phyloP scores from a whole-genome alignment of 2,797 vertebrate genomes.

The Paratrypauchen microcephalus region DNA sequence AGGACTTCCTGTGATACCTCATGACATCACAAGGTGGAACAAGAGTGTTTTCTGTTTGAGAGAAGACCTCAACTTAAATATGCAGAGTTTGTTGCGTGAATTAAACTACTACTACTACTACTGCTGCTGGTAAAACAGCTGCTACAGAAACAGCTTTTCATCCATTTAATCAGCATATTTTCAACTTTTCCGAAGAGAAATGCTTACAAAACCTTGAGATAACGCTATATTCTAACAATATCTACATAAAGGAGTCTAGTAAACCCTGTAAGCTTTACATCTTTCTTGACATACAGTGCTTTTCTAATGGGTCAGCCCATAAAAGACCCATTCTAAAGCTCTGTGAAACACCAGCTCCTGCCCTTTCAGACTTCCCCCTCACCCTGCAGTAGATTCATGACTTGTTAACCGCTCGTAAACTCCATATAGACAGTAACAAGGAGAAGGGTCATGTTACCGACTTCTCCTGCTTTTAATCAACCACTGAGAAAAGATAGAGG shows the following conservation, averaged over 20 bases:
- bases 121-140: too few species aligned
- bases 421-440: slow-evolving; percentile 45
- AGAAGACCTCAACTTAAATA: too few species aligned
- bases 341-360: slow-evolving; percentile 7
- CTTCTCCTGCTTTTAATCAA: slow-evolving; percentile 5
- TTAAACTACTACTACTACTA: too few species aligned
- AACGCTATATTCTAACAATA: not conserved
- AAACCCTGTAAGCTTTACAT: not conserved
- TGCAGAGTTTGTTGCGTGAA: too few species aligned
- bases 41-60: too few species aligned
- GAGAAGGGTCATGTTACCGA: slow-evolving; percentile 38
- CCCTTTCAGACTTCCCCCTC: not conserved
- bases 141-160: too few species aligned
- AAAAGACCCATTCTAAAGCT: not conserved
- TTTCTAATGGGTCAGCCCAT: too few species aligned
- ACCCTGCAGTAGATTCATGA: slow-evolving; percentile 7
- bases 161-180: too few species aligned
- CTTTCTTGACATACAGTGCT: not conserved
- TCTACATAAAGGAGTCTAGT: not conserved
- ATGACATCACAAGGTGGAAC: too few species aligned
- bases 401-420: slow-evolving; percentile 56
- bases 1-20: too few species aligned
- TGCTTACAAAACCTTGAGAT: too few species aligned
- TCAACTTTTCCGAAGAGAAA: too few species aligned
- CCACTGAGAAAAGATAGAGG: not conserved